A percentile compares a stretch with the other conserved stretches of the same genome.
Conservation (phyloP, 2,113 vertebrate species). For the Erythrocebus patas region DNA sequence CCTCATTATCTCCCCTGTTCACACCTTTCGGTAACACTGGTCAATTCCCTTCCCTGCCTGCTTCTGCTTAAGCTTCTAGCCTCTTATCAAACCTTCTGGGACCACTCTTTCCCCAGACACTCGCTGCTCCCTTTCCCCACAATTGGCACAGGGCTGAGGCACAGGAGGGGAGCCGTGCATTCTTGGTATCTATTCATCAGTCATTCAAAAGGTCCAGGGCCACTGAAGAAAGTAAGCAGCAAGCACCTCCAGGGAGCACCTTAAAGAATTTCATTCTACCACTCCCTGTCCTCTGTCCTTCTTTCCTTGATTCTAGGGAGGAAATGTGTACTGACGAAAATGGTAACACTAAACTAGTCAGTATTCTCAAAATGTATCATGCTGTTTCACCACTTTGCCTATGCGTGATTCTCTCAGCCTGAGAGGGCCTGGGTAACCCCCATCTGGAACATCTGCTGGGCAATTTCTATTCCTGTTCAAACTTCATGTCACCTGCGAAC, state of each 20-base stretch:
- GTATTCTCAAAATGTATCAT: neutral
- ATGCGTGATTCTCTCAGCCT: neutral
- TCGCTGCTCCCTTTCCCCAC: neutral
- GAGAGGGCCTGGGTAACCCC: neutral
- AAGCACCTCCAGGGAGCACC: neutral
- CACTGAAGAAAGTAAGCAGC: neutral
- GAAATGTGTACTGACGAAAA: neutral
- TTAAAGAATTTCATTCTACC: neutral
- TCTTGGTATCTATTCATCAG: neutral
- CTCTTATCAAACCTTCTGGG: neutral
- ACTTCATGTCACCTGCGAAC: neutral
- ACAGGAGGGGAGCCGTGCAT: neutral
- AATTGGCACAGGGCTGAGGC: neutral
- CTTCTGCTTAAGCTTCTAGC: conserved; percentile 27
- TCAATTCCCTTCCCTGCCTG: neutral
- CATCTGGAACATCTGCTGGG: neutral
- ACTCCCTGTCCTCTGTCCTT: neutral
- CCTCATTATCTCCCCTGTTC: neutral
- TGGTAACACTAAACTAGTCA: neutral
- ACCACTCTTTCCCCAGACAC: neutral
- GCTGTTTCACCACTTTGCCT: neutral
- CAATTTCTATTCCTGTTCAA: conserved; percentile 46
- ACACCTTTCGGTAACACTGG: neutral
- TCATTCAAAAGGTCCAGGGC: neutral
- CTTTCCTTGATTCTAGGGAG: neutral